These are phyloP conservation scores for Platycnemis pennipes DNA, from an alignment of 2,888 invertebrate genomes.

Conservation along the genomic window DNA sequence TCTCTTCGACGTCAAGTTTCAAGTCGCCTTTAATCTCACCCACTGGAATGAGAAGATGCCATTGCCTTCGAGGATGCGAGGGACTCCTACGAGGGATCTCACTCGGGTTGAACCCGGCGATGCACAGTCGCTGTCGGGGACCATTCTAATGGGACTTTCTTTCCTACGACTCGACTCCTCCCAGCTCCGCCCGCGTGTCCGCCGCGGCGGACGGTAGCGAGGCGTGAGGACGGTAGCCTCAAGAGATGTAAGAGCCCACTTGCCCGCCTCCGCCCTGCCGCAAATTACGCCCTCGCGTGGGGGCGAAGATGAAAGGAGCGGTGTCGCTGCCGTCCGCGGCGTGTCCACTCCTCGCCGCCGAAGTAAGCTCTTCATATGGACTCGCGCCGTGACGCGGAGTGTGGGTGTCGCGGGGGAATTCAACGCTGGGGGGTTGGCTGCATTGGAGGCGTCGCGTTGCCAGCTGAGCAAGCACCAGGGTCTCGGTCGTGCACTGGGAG, in stretches of 20 bases:
- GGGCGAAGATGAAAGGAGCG: constrained; percentile 3
- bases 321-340: not conserved
- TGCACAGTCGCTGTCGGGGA: not conserved
- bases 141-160: too few species aligned
- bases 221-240: not conserved
- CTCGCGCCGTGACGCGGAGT: not conserved
- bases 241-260: not conserved
- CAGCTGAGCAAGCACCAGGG: not conserved
- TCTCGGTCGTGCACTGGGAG: not conserved
- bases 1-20: too few species aligned
- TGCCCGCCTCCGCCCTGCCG: not conserved
- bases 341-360: not conserved
- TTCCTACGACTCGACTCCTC: too few species aligned
- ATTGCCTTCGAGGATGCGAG: too few species aligned
- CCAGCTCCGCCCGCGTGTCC: not conserved
- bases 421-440: not conserved
- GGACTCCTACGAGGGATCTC: too few species aligned
- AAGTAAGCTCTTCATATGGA: constrained; percentile 5
- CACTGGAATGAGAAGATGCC: too few species aligned
- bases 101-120: not conserved
- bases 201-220: not conserved
- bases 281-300: not conserved
- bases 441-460: not conserved
- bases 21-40: too few species aligned
- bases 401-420: not conserved